These are phyloP conservation scores for Drosophila biarmipes DNA, from an alignment of 1,140 invertebrate genomes.

Conservation along the genomic window DNA sequence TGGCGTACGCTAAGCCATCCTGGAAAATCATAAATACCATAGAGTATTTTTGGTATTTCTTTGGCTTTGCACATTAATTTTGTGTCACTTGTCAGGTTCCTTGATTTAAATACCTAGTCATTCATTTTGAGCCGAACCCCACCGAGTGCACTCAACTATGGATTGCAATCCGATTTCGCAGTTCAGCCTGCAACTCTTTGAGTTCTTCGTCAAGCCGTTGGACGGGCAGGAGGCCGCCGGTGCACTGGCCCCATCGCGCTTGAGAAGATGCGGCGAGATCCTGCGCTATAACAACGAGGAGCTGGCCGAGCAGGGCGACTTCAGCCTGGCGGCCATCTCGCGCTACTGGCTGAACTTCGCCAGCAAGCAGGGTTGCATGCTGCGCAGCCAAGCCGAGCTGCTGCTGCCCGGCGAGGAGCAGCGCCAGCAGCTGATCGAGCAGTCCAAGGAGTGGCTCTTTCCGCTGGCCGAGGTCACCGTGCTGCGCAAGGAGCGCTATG, in stretches of 20 bases:
- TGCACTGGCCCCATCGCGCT: neutral
- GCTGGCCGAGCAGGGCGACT: slow-evolving; percentile 25
- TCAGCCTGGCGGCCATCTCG: slow-evolving; percentile 33
- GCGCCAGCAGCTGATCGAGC: slow-evolving; percentile 22
- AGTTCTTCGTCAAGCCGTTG: slow-evolving; percentile 22
- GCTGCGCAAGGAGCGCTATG: slow-evolving; percentile 36
- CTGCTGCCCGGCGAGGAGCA: slow-evolving; percentile 24
- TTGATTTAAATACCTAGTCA: too few species aligned
- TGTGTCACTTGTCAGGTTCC: too few species aligned
- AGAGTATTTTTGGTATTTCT: neutral
- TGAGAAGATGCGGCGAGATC: slow-evolving; percentile 45
- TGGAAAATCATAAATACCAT: too few species aligned
- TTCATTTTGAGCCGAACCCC: too few species aligned
- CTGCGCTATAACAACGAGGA: slow-evolving; percentile 43
- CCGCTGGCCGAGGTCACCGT: slow-evolving; percentile 12
- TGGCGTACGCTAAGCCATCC: too few species aligned
- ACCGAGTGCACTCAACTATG: neutral
- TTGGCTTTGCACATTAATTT: too few species aligned
- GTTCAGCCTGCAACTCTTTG: slow-evolving; percentile 29
- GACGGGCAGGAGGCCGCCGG: neutral
- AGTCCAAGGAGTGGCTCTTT: slow-evolving; percentile 38
- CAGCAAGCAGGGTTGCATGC: neutral
- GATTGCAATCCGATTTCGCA: slow-evolving; percentile 11
- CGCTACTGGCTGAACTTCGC: slow-evolving; percentile 40
- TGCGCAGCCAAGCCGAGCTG: slow-evolving; percentile 3